These are phyloP conservation scores for Acrocephalus scirpaceus DNA, from an alignment of 2,797 vertebrate genomes.

Conservation along the genomic window DNA sequence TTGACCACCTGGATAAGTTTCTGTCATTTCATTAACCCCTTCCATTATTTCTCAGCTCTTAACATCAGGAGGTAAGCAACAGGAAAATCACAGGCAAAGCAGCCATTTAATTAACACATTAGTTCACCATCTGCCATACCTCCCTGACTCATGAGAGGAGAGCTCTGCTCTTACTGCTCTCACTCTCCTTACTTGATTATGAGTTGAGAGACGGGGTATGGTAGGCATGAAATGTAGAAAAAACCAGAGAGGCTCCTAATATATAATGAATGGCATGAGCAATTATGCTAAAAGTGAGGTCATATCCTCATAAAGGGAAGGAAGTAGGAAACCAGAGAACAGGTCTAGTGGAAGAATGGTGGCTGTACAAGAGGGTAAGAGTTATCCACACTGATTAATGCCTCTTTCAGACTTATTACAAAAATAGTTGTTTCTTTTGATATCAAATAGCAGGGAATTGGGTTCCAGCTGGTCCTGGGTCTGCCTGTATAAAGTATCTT, in stretches of 20 bases:
- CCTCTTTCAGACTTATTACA: not conserved
- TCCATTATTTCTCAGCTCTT: constrained; percentile 1
- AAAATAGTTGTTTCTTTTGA: not conserved
- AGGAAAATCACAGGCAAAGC: not conserved
- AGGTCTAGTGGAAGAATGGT: not conserved
- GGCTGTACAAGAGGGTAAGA: not conserved
- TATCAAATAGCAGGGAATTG: not conserved
- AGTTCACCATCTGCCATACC: constrained; percentile 11
- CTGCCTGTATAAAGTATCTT: not conserved
- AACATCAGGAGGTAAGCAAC: not conserved
- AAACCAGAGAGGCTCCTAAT: not conserved
- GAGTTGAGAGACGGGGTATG: not conserved
- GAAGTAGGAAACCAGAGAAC: not conserved
- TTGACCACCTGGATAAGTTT: not conserved
- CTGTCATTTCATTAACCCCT: constrained; percentile 28
- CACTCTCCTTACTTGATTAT: not conserved
- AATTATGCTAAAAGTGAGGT: not conserved
- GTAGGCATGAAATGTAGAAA: not conserved
- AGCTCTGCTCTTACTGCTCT: not conserved
- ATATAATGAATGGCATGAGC: not conserved
- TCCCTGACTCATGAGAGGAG: not conserved
- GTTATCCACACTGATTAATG: not conserved
- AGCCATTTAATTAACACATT: constrained; percentile 42
- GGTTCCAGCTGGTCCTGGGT: not conserved
- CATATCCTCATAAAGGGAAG: not conserved